Evolutionary conservation across 2,113 vertebrate genomes (phyloP).

Genomic region (Loxodonta africana): DNA sequence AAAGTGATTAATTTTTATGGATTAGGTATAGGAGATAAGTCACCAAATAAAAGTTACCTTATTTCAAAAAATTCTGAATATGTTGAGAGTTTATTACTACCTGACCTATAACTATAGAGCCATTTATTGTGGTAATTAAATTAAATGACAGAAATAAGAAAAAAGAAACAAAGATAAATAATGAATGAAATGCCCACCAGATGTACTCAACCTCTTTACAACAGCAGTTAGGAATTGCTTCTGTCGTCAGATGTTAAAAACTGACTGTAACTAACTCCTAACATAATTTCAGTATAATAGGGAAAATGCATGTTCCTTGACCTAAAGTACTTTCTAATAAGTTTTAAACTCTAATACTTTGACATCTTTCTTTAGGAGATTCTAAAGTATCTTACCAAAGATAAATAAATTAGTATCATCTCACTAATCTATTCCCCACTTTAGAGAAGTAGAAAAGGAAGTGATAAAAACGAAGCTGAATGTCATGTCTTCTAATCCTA

Average conservation of each 20-base stretch:
- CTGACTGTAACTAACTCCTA: not conserved
- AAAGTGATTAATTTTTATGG: conserved; percentile 36
- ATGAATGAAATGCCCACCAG: not conserved
- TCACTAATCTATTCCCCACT: not conserved
- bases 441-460: not conserved
- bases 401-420: conserved; percentile 35
- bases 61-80: conserved; percentile 20
- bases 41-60: conserved; percentile 13
- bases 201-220: not conserved
- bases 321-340: conserved; percentile 43
- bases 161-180: conserved; percentile 24
- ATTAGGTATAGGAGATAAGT: not conserved
- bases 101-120: conserved; percentile 19
- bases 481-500: not conserved
- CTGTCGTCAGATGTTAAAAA: not conserved
- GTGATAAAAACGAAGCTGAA: not conserved
- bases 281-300: conserved; percentile 11
- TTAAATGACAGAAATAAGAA: conserved; percentile 19
- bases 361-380: conserved; percentile 34
- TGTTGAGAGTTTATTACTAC: conserved; percentile 26
- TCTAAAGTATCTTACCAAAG: conserved; percentile 23
- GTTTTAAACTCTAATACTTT: conserved; percentile 43
- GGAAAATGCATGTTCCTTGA: conserved; percentile 38
- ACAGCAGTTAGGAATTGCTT: conserved; percentile 41
- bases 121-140: conserved; percentile 26